Evolutionary conservation across 92 coral and sea anemone genomes (phyloP).

Genomic region (Epizoanthus stellaris): DNA sequence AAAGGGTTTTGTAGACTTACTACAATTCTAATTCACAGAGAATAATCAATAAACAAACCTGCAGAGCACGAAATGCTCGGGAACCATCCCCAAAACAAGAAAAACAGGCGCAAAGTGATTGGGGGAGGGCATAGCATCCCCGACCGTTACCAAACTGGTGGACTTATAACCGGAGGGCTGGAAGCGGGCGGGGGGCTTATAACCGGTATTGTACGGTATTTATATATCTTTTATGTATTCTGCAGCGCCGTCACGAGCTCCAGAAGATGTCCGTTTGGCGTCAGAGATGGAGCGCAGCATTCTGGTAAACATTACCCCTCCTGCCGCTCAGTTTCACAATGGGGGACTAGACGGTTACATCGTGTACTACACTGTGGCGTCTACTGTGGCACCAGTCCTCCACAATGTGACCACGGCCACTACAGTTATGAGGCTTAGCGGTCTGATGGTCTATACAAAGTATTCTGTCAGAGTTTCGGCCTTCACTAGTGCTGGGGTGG

Average conservation of each 20-base stretch:
- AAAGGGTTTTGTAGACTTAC: too few species aligned
- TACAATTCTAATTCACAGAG: too few species aligned
- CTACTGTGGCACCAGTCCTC: slow-evolving; percentile 35
- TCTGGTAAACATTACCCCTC: slow-evolving; percentile 68
- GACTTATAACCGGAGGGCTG: too few species aligned
- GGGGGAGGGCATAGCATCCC: too few species aligned
- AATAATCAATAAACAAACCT: too few species aligned
- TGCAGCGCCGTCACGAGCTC: slow-evolving; percentile 85
- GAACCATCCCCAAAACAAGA: too few species aligned
- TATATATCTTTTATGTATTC: neutral
- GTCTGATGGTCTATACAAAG: slow-evolving; percentile 73
- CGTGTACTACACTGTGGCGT: slow-evolving; percentile 68
- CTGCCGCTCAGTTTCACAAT: slow-evolving; percentile 64
- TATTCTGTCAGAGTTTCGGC: slow-evolving; percentile 78
- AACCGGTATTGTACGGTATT: neutral
- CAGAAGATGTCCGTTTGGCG: slow-evolving; percentile 63
- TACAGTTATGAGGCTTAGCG: slow-evolving; percentile 51
- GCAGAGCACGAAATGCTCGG: too few species aligned
- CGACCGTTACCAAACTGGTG: too few species aligned
- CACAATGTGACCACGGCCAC: slow-evolving; percentile 48
- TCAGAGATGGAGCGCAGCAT: slow-evolving; percentile 66
- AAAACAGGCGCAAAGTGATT: too few species aligned
- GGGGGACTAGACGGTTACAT: slow-evolving; percentile 78
- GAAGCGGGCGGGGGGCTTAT: too few species aligned
- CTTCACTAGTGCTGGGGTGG: slow-evolving; percentile 75